Evolutionary conservation across 2,797 vertebrate genomes (phyloP).

Genomic region (Spinus pinus): DNA sequence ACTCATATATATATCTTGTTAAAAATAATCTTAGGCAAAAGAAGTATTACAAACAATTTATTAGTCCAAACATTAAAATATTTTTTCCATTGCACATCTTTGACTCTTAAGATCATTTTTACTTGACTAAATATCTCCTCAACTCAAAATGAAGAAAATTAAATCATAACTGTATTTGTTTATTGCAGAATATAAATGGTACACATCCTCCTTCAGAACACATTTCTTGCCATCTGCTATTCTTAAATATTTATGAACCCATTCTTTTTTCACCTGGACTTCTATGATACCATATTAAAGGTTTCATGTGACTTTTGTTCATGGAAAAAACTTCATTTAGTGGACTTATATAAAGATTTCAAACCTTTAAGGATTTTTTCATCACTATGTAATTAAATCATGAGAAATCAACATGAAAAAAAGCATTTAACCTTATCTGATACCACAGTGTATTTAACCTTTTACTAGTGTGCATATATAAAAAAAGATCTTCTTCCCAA

Average conservation of each 20-base stretch:
- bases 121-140: neutral
- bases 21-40: neutral
- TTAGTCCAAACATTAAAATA: neutral
- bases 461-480: neutral
- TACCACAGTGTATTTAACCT: neutral
- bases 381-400: neutral
- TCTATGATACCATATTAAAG: neutral
- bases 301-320: neutral
- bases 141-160: neutral
- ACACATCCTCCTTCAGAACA: neutral
- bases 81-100: neutral
- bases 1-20: neutral
- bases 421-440: neutral
- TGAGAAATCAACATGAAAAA: neutral
- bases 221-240: neutral
- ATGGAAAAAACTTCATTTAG: neutral
- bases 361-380: neutral
- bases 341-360: neutral
- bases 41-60: fast-evolving
- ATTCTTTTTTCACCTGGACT: neutral
- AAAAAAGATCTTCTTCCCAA: neutral
- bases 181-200: neutral
- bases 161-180: neutral
- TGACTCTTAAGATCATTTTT: neutral
- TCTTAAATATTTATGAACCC: neutral